Conservation (phyloP, 2,113 vertebrate species). For the Engraulis encrasicolus region DNA sequence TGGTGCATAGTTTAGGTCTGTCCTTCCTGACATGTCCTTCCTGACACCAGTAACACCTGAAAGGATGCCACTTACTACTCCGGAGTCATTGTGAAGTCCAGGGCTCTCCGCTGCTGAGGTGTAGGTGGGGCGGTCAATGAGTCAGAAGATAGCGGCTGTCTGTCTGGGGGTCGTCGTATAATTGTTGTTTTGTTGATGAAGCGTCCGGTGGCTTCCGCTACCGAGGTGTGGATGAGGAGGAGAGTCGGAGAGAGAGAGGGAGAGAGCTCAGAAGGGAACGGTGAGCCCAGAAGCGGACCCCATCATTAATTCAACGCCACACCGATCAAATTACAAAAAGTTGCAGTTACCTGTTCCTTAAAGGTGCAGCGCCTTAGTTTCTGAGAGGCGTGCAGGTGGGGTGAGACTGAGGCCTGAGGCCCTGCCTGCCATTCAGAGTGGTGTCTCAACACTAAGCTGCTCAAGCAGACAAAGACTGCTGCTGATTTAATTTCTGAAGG, state of each 20-base stretch:
- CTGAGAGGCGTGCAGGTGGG: not conserved
- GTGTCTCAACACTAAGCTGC: not conserved
- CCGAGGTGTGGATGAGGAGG: slow-evolving; percentile 38
- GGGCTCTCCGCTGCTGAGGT: not conserved
- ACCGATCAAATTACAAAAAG: slow-evolving; percentile 54
- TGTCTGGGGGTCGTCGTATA: slow-evolving; percentile 1
- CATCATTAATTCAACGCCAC: slow-evolving; percentile 62
- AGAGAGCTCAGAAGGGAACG: slow-evolving; percentile 46
- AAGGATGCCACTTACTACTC: slow-evolving; percentile 60
- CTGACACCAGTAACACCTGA: not conserved
- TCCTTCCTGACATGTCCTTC: too few relatives aligned
- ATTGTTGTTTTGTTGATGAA: slow-evolving; percentile 10
- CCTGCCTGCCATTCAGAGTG: not conserved
- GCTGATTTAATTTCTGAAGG: not conserved
- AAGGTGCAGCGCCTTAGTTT: slow-evolving; percentile 41
- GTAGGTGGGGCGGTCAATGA: too few relatives aligned
- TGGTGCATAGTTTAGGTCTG: not conserved
- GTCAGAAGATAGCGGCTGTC: not conserved
- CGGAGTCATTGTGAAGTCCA: slow-evolving; percentile 56
- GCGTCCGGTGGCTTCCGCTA: slow-evolving; percentile 23
- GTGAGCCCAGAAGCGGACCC: slow-evolving; percentile 44
- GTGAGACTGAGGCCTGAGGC: not conserved
- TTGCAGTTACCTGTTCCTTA: slow-evolving; percentile 51
- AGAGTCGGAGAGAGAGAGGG: too few relatives aligned
- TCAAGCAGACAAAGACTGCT: not conserved